Conservation (phyloP, 2,797 vertebrate genomes). For the Microctenopoma lineatum region DNA sequence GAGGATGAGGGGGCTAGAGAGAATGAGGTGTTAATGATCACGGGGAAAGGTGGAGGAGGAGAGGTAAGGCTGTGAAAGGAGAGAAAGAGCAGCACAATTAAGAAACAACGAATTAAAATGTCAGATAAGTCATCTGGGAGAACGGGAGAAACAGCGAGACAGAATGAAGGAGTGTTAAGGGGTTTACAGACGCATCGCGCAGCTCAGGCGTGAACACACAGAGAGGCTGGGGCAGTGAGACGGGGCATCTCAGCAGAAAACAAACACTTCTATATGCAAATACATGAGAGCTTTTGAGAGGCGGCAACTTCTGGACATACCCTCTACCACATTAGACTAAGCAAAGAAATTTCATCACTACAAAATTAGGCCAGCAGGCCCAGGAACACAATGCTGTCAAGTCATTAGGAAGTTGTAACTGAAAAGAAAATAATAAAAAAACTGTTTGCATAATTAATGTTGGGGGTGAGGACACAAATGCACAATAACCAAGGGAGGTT, state of each 20-base stretch:
- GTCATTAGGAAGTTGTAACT: too few species aligned
- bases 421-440: too few species aligned
- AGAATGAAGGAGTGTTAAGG: conserved; percentile 34
- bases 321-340: too few species aligned
- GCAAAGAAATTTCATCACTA: too few species aligned
- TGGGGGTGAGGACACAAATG: too few species aligned
- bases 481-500: too few species aligned
- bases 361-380: too few species aligned
- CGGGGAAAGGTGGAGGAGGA: conserved; percentile 20
- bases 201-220: conserved; percentile 33
- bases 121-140: conserved; percentile 42
- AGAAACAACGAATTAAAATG: conserved; percentile 64
- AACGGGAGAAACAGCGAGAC: conserved; percentile 14
- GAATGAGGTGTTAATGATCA: conserved; percentile 55
- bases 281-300: background rate
- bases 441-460: too few species aligned
- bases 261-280: conserved; percentile 6
- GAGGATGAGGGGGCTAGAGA: conserved; percentile 10
- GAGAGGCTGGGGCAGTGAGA: background rate
- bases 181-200: conserved; percentile 34
- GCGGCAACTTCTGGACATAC: too few species aligned
- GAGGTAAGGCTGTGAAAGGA: conserved; percentile 32
- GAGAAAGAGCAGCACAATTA: conserved; percentile 54
- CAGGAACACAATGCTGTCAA: too few species aligned
- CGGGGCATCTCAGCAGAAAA: conserved; percentile 2